Evolutionary conservation across 2,113 vertebrate genomes (phyloP).

Genomic region (Epinephelus lanceolatus): DNA sequence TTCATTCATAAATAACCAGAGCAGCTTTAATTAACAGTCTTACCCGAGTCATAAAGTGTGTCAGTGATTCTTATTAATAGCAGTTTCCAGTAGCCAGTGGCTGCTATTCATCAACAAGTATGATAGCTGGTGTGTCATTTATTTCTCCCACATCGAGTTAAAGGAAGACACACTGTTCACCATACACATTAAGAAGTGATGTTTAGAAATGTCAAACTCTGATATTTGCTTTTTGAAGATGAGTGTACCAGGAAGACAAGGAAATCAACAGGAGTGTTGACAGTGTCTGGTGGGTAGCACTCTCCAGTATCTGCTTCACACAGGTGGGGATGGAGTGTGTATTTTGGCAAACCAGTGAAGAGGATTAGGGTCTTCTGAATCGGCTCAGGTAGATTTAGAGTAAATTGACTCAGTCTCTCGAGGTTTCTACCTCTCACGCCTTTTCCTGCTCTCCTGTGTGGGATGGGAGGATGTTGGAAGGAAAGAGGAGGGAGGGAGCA

Average conservation of each 20-base stretch:
- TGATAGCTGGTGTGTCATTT: neutral
- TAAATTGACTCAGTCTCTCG: slow-evolving; percentile 31
- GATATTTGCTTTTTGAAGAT: neutral
- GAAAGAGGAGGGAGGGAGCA: neutral
- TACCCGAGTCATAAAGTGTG: slow-evolving; percentile 7
- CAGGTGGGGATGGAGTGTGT: slow-evolving; percentile 6
- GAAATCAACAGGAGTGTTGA: slow-evolving; percentile 1
- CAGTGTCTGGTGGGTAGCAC: neutral
- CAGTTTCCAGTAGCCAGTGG: neutral
- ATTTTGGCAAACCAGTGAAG: slow-evolving; percentile 3
- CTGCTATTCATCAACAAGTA: slow-evolving; percentile 9
- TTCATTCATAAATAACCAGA: neutral
- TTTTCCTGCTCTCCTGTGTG: slow-evolving; percentile 27
- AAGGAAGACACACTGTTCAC: neutral
- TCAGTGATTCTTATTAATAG: slow-evolving; percentile 6
- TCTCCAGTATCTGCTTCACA: neutral
- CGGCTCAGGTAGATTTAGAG: slow-evolving; percentile 20
- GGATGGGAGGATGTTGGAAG: slow-evolving; percentile 21
- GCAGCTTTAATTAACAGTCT: slow-evolving; percentile 4
- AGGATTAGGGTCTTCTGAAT: slow-evolving; percentile 15
- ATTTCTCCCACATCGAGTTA: neutral
- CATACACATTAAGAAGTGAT: neutral
- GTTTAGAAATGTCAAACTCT: neutral
- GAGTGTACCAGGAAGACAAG: neutral
- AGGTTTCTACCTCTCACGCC: slow-evolving; percentile 8